Evolutionary conservation across 2,113 vertebrate genomes (phyloP).

Genomic region (Vanacampus margaritifer): DNA sequence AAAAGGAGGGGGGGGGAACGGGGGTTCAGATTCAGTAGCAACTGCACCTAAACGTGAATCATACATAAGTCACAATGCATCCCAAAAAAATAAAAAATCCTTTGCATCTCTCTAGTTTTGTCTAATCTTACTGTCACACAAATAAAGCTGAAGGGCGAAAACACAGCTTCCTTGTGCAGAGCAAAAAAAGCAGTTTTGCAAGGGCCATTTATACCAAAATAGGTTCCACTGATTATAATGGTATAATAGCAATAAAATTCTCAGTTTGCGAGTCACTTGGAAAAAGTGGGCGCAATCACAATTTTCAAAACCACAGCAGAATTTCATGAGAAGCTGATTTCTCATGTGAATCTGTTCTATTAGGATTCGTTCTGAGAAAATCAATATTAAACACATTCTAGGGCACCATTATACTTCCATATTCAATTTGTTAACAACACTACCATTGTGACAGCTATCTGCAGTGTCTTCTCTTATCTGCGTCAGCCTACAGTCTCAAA

Average conservation of each 20-base stretch:
- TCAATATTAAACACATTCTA: slow-evolving; percentile 2
- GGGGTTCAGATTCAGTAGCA: not conserved
- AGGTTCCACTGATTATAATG: not conserved
- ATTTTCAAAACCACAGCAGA: not conserved
- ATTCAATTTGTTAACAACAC: not conserved
- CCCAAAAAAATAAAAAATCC: not conserved
- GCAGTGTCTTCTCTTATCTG: too few species aligned
- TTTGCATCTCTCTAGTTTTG: not conserved
- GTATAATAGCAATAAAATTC: not conserved
- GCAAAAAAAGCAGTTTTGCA: not conserved
- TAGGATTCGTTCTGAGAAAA: too few species aligned
- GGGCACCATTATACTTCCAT: not conserved
- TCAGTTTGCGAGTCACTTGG: not conserved
- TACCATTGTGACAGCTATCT: too few species aligned
- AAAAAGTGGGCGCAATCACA: not conserved
- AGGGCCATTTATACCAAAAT: not conserved
- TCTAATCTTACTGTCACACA: not conserved
- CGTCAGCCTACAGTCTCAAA: too few species aligned
- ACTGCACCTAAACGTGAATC: not conserved
- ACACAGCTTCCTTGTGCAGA: not conserved
- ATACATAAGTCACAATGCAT: not conserved
- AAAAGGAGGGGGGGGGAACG: not conserved
- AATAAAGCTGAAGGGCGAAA: not conserved
- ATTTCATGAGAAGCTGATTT: not conserved
- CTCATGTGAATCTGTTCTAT: not conserved